A percentile compares a stretch with the other conserved stretches of the same genome.
Evolutionary conservation across 2,888 invertebrate species (phyloP).

Genomic region (Laspeyria flexula): DNA sequence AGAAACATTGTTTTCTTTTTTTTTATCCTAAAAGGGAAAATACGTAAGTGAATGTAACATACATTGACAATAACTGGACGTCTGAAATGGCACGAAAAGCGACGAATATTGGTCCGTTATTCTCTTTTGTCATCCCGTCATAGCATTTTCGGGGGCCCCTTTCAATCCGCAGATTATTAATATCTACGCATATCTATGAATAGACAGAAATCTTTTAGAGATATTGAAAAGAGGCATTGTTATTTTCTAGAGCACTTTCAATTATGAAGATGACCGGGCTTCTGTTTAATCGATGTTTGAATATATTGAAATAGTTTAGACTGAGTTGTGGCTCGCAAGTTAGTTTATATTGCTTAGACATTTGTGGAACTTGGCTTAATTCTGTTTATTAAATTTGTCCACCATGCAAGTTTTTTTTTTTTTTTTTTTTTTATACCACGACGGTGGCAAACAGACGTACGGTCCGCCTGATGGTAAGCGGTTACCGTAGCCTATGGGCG

Average conservation of each 20-base stretch:
- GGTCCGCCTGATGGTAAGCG: too few relatives aligned
- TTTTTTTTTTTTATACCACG: too few relatives aligned
- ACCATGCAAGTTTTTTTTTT: too few relatives aligned
- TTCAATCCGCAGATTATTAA: slow-evolving; percentile 13
- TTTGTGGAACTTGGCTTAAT: too few relatives aligned
- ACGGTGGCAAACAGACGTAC: too few relatives aligned
- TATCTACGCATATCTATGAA: slow-evolving; percentile 9
- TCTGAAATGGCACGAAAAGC: slow-evolving; percentile 1
- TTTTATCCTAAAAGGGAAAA: not conserved
- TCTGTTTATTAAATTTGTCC: too few relatives aligned
- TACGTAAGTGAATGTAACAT: not conserved
- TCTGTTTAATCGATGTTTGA: not conserved
- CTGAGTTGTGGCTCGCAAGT: not conserved
- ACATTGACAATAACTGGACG: not conserved
- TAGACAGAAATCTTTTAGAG: slow-evolving; percentile 4
- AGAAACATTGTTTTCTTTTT: not conserved
- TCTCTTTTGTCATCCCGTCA: not conserved
- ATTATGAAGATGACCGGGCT: not conserved
- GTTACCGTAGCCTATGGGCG: too few relatives aligned
- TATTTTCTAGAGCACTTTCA: slow-evolving; percentile 2
- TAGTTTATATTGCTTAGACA: too few relatives aligned
- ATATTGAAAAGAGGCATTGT: slow-evolving; percentile 4
- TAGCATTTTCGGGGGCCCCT: slow-evolving; percentile 1
- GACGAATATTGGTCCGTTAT: not conserved
- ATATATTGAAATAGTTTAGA: not conserved